These are phyloP conservation scores for Rhysida immarginata DNA, from an alignment of 1,140 invertebrate species.

Conservation along the genomic window DNA sequence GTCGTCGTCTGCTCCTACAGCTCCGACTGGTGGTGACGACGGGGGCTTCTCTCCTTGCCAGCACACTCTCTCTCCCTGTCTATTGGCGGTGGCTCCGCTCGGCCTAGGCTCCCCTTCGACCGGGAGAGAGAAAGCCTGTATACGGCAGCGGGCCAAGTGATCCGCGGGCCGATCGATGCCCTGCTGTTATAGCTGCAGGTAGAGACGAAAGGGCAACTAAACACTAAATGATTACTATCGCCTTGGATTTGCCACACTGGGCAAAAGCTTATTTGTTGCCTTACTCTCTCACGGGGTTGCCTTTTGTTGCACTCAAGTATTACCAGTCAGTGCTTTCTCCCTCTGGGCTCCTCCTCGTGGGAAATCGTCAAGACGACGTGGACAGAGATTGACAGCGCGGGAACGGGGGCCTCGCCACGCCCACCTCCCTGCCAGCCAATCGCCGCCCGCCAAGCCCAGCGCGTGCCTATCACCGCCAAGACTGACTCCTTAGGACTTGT, in stretches of 20 bases:
- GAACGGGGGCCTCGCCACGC: background rate
- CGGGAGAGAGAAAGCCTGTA: too few species aligned
- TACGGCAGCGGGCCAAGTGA: too few species aligned
- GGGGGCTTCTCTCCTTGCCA: too few species aligned
- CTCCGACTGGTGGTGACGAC: too few species aligned
- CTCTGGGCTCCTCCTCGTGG: background rate
- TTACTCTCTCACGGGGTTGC: background rate
- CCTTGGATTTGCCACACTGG: background rate
- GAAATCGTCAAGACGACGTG: background rate
- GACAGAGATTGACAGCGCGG: background rate
- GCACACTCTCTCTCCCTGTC: too few species aligned
- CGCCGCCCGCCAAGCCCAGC: background rate
- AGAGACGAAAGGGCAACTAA: background rate
- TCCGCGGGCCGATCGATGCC: too few species aligned
- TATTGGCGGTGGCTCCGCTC: too few species aligned
- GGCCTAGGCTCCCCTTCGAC: too few species aligned
- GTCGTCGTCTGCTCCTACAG: too few species aligned
- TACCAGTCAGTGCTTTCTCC: background rate
- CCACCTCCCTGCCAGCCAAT: background rate
- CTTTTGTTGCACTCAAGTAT: background rate
- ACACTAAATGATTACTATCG: slow-evolving; percentile 1
- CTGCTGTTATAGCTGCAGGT: background rate
- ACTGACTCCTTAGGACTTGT: too few species aligned
- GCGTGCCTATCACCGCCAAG: too few species aligned
- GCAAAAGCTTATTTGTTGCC: background rate